These are phyloP conservation scores for Halcyon smyrnensis DNA, from an alignment of 2,797 vertebrate genomes.

Conservation along the genomic window DNA sequence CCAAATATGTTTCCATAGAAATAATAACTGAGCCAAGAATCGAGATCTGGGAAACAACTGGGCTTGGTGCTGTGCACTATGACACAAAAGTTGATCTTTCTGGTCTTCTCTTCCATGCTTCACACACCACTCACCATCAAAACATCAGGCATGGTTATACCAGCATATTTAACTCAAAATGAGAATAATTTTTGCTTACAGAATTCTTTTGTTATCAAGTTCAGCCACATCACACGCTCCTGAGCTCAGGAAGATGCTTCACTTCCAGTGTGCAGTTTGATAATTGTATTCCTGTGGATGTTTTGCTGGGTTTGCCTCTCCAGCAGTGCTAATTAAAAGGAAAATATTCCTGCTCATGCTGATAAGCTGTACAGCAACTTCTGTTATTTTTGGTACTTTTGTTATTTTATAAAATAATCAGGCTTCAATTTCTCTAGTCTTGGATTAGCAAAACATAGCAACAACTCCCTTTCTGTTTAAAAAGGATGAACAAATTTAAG, in stretches of 20 bases:
- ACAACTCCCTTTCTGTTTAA: neutral
- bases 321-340: neutral
- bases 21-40: neutral
- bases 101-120: neutral
- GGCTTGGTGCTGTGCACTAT: neutral
- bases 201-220: neutral
- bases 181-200: neutral
- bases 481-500: neutral
- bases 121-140: neutral
- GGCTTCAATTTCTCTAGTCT: neutral
- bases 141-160: neutral
- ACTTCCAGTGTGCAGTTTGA: neutral
- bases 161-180: neutral
- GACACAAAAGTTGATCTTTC: neutral
- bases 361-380: neutral
- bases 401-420: neutral
- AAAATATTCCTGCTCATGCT: neutral
- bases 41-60: neutral
- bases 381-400: neutral
- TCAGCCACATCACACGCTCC: neutral
- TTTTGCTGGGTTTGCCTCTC: neutral
- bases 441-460: neutral
- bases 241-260: neutral
- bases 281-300: neutral
- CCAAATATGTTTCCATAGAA: neutral